Evolutionary conservation across 2,113 vertebrate species (phyloP).

Genomic region (Thermophis baileyi): DNA sequence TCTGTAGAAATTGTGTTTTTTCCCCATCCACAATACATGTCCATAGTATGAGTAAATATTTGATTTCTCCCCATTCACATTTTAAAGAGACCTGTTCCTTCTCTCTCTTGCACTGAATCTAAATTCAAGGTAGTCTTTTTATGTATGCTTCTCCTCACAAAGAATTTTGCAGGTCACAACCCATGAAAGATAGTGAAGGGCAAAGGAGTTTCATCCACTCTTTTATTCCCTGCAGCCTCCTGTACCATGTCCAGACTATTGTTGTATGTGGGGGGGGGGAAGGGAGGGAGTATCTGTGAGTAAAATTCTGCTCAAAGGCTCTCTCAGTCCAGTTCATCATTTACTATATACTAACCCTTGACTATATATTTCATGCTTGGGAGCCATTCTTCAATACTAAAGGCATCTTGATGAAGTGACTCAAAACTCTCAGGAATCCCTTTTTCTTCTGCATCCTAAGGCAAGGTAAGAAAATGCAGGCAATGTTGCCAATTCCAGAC

Average conservation of each 20-base stretch:
- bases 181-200: neutral
- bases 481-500: slow-evolving; percentile 4
- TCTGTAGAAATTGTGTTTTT: neutral
- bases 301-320: neutral
- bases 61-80: neutral
- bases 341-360: neutral
- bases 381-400: neutral
- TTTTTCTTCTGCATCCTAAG: neutral
- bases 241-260: neutral
- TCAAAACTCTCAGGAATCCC: neutral
- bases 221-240: neutral
- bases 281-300: neutral
- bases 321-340: neutral
- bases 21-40: neutral
- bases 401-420: neutral
- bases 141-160: neutral
- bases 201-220: neutral
- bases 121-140: neutral
- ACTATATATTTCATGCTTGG: neutral
- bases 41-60: neutral
- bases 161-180: neutral
- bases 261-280: neutral
- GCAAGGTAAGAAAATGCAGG: neutral
- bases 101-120: neutral
- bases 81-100: neutral